Conservation (phyloP, 1,140 invertebrate species). For the Pseudomyrmex flavicornis region DNA sequence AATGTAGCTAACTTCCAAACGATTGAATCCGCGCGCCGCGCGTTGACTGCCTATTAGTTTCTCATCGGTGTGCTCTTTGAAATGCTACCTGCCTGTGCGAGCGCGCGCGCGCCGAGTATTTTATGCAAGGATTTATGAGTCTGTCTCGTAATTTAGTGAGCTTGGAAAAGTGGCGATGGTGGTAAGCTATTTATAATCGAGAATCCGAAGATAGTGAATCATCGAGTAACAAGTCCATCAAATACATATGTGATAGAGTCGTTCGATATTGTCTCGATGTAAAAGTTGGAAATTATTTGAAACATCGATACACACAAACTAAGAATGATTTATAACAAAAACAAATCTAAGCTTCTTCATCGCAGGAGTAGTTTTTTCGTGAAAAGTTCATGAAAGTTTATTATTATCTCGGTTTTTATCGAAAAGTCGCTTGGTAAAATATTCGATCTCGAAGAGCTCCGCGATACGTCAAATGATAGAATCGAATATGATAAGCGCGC, state of each 20-base stretch:
- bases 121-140: constrained; percentile 37
- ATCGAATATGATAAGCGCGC: constrained; percentile 17
- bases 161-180: constrained; percentile 33
- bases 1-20: constrained; percentile 33
- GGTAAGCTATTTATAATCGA: constrained; percentile 34
- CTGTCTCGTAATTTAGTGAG: constrained; percentile 35
- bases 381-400: background rate
- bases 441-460: background rate
- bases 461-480: background rate
- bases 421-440: background rate
- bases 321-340: background rate
- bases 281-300: background rate
- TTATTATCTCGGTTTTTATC: background rate
- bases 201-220: constrained; percentile 33
- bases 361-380: background rate
- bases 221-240: constrained; percentile 31
- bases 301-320: background rate
- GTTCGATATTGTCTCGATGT: background rate
- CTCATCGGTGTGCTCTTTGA: constrained; percentile 54
- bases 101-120: background rate
- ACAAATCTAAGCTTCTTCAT: background rate
- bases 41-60: constrained; percentile 51
- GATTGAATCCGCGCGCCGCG: constrained; percentile 50
- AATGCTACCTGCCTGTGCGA: constrained; percentile 30
- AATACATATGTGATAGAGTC: background rate